These are phyloP conservation scores for Poeciliopsis retropinna DNA, from an alignment of 2,113 vertebrate species.

Conservation along the genomic window DNA sequence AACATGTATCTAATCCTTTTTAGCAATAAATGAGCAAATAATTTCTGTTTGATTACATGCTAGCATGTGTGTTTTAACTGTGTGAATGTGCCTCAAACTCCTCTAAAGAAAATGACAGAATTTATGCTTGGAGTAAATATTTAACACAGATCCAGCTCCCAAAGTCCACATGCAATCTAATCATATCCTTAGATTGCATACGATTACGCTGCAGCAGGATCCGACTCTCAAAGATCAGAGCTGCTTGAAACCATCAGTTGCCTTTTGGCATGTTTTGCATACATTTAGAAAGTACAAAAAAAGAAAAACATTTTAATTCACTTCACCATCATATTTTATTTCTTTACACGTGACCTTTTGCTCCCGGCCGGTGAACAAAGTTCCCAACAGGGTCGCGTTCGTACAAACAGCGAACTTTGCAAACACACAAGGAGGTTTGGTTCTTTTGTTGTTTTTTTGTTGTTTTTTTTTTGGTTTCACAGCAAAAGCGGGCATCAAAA, in stretches of 20 bases:
- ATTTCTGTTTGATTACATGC: not conserved
- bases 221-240: not conserved
- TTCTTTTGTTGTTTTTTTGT: too few relatives aligned
- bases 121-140: not conserved
- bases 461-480: conserved; percentile 4
- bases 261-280: not conserved
- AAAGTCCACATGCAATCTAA: not conserved
- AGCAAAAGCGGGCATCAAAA: conserved; percentile 31
- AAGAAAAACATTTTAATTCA: not conserved
- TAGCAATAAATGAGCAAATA: not conserved
- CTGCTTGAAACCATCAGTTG: not conserved
- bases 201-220: not conserved
- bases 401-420: conserved; percentile 26
- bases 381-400: conserved; percentile 30
- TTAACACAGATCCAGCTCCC: not conserved
- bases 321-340: not conserved
- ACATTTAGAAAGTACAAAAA: not conserved
- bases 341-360: conserved; percentile 6
- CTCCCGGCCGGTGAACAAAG: conserved; percentile 2
- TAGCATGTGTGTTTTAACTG: too few relatives aligned
- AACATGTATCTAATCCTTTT: not conserved
- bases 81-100: too few relatives aligned
- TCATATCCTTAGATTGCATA: too few relatives aligned
- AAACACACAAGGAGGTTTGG: conserved; percentile 20
- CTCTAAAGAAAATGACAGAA: not conserved